These are phyloP conservation scores for Ptilonorhynchus violaceus DNA, from an alignment of 2,113 vertebrate species.

Conservation along the genomic window DNA sequence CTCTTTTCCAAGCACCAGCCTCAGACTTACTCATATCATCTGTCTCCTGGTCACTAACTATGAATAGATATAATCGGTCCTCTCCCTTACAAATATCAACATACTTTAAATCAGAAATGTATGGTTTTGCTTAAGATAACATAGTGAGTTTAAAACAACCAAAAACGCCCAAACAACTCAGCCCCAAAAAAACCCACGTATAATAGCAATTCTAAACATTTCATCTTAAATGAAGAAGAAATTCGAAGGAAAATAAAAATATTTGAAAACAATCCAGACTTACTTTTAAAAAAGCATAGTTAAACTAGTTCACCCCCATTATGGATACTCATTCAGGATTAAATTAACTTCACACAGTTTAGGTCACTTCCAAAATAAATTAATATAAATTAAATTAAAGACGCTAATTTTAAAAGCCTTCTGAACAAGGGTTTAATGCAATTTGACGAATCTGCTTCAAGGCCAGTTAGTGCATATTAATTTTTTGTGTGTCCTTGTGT, in stretches of 20 bases:
- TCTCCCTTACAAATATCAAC: background rate
- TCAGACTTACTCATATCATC: background rate
- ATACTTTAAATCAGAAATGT: background rate
- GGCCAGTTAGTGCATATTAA: background rate
- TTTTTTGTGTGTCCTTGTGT: background rate
- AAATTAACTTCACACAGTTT: background rate
- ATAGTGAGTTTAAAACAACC: background rate
- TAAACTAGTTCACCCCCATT: background rate
- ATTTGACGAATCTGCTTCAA: background rate
- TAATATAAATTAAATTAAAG: background rate
- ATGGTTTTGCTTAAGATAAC: background rate
- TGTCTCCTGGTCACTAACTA: background rate
- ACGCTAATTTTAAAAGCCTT: background rate
- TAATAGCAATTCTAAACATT: background rate
- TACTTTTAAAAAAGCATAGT: background rate
- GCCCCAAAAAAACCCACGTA: rapidly evolving
- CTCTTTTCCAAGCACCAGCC: background rate
- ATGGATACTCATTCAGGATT: background rate
- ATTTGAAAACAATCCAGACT: background rate
- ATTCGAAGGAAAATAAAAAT: background rate
- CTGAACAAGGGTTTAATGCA: background rate
- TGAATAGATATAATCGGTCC: background rate
- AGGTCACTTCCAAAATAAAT: background rate
- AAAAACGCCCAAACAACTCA: background rate
- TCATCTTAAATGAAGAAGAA: background rate